Conservation (phyloP, 2,113 vertebrate genomes). For the Rissa tridactyla region DNA sequence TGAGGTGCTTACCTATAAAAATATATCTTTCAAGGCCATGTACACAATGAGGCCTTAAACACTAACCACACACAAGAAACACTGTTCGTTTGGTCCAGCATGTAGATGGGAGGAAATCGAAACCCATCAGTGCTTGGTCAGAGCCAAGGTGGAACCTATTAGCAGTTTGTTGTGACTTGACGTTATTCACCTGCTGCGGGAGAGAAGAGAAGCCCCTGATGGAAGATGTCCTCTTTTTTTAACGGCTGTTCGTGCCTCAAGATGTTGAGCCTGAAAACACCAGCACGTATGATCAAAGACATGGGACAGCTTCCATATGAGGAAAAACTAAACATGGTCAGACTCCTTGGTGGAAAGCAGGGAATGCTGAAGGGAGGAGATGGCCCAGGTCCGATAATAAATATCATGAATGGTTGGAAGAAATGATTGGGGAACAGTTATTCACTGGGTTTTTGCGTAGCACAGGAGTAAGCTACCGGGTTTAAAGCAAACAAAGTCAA, state of each 20-base stretch:
- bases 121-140: neutral
- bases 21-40: slow-evolving; percentile 63
- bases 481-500: neutral
- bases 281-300: neutral
- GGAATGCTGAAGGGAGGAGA: neutral
- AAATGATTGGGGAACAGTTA: neutral
- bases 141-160: slow-evolving; percentile 44
- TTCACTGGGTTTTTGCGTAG: neutral
- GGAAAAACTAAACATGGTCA: neutral
- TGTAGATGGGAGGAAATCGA: neutral
- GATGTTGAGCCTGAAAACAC: neutral
- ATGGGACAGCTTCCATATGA: neutral
- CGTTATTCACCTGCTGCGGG: slow-evolving; percentile 50
- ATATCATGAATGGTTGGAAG: neutral
- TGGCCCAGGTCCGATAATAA: neutral
- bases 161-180: slow-evolving; percentile 58
- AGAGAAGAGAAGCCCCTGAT: neutral
- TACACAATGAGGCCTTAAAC: slow-evolving; percentile 50
- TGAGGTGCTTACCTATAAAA: slow-evolving; percentile 74
- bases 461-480: neutral
- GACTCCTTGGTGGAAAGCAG: neutral
- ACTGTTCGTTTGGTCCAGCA: neutral
- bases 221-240: slow-evolving; percentile 12
- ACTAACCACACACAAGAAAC: slow-evolving; percentile 57
- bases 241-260: neutral